Evolutionary conservation across 2,888 invertebrate species (phyloP), one percentile per base, ranked within the genome.

Genomic region (Bombylius discolor): DNA sequence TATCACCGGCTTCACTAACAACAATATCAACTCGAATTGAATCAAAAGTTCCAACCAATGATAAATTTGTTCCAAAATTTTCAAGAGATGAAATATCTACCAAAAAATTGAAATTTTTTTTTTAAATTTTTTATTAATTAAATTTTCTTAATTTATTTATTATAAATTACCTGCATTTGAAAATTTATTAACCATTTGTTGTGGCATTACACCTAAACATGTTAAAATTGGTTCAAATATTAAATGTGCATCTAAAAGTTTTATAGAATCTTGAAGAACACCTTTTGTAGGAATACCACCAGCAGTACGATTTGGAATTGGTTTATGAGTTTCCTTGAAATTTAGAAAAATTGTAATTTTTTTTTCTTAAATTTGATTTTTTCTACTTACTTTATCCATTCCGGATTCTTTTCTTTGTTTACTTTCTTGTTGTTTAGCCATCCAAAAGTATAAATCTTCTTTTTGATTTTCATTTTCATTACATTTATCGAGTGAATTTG

Each of bases 371-470:
- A 74, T 53, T 73, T 68, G 8, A 72, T 70, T 63, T 73, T 71
- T 3, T 70, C 69, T 61, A 46, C 47, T 32, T 13, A 56, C 56
- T 36, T 52, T 52, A 31, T 52, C 49, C 36, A 45, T 9, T 12
- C 66, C 58, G 5, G 63, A 62, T 7, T 70, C 70, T 36, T 69
- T 66, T 49, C 58, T 63, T 53, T 72, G 71, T 49, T 69, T 71
- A 52, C 64, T 69, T 49, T 72, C 72, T 62, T 91, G 89, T 66
- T 95, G 94, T 65, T 91, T 89, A 3, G 91, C 92, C 95, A 96
- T 95, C 95, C 95, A 96, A 64, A 88, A 89, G 71, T 96, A 95
- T 48, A 96, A 77, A 73, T 95, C 94, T 68, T 92, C 92, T n/a
- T 83, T 81, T 23, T 81, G 80, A 64, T 82, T 82, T 47, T 81